Conservation (phyloP, 2,113 vertebrate genomes). For the Arenaria interpres region DNA sequence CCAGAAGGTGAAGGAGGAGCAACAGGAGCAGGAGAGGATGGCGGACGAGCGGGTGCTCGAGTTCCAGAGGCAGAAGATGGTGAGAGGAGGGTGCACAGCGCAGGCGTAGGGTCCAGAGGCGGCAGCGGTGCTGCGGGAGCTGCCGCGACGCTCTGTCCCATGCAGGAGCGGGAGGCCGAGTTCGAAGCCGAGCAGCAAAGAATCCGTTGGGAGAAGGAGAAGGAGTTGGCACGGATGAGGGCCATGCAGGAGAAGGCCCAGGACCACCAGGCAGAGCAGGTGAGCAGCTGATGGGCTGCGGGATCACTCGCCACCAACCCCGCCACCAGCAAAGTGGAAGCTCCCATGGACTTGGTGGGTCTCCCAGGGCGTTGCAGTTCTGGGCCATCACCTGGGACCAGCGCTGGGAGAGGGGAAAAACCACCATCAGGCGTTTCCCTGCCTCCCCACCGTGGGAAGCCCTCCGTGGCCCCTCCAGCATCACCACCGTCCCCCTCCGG, state of each 20-base stretch:
- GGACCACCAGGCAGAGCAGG: constrained; percentile 86
- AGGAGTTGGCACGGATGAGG: constrained; percentile 80
- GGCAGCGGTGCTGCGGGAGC: neutral
- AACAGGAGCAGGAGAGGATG: constrained; percentile 79
- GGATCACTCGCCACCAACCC: neutral
- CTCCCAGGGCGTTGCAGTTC: fast-evolving
- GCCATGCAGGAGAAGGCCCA: constrained; percentile 82
- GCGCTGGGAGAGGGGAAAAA: neutral
- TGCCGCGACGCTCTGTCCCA: neutral
- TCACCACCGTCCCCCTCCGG: neutral
- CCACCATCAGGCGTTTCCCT: fast-evolving
- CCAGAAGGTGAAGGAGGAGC: constrained; percentile 72
- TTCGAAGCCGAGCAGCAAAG: constrained; percentile 83
- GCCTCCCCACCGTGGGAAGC: neutral
- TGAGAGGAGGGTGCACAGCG: neutral
- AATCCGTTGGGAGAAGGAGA: constrained; percentile 84
- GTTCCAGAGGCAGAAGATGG: constrained; percentile 82
- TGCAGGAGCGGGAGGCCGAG: constrained; percentile 82
- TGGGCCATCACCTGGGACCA: neutral
- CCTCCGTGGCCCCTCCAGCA: fast-evolving
- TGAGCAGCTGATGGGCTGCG: neutral
- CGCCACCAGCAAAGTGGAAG: fast-evolving
- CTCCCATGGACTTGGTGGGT: no score
- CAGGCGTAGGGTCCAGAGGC: fast-evolving
- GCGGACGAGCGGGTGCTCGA: constrained; percentile 79